Evolutionary conservation across 64 coral and sea anemone genomes (phyloP).

Genomic region (Montipora capricornis): DNA sequence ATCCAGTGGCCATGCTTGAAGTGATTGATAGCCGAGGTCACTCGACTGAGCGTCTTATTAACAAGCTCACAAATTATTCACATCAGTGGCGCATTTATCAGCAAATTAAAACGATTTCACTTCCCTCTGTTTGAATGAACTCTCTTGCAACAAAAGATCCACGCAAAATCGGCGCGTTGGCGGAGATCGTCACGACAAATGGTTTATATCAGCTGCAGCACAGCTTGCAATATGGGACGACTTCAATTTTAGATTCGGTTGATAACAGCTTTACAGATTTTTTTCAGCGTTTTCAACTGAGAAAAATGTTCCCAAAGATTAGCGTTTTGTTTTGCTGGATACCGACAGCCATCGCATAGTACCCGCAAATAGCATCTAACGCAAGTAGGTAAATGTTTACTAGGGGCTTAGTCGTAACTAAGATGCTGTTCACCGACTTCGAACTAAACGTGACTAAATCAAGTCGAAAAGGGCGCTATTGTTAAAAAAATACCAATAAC

Average conservation of each 20-base stretch:
- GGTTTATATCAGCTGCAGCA: not conserved
- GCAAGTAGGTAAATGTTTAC: constrained; percentile 58
- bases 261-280: not conserved
- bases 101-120: not conserved
- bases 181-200: constrained; percentile 8
- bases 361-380: not conserved
- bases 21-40: not conserved
- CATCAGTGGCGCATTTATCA: not conserved
- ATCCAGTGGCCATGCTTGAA: not conserved
- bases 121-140: not conserved
- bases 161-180: constrained; percentile 15
- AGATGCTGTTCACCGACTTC: not conserved
- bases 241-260: not conserved
- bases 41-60: not conserved
- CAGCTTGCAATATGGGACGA: constrained; percentile 21
- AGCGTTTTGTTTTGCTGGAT: not conserved
- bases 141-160: not conserved
- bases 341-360: not conserved
- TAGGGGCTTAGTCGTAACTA: constrained; percentile 21
- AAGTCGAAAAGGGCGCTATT: not conserved
- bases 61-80: not conserved
- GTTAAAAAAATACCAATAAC: not conserved
- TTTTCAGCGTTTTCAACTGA: not conserved
- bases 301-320: not conserved
- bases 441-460: not conserved